phyloP scores from a whole-genome alignment of 2,888 invertebrate species.

The Stenolophus ochropezus region DNA sequence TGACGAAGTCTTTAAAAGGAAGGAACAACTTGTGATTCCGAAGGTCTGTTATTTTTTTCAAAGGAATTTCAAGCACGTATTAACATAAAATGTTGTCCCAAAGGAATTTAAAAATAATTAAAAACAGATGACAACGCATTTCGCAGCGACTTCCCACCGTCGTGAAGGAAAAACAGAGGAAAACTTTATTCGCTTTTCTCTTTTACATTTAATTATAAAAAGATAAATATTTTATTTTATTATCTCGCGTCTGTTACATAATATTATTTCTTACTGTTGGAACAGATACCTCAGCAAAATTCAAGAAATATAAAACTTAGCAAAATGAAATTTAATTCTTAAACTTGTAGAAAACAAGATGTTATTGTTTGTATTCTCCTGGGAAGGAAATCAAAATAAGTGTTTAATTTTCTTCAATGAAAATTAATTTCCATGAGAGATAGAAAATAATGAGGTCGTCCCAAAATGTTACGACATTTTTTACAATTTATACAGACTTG shows the following conservation, averaged over 20 bases:
- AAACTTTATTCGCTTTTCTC: background rate
- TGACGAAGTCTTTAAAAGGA: no score
- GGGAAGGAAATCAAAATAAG: no score
- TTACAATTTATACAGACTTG: no score
- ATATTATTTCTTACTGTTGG: background rate
- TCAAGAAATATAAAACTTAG: background rate
- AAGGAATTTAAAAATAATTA: background rate
- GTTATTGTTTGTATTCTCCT: background rate
- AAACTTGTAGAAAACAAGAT: background rate
- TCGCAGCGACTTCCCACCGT: background rate
- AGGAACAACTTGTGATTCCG: background rate
- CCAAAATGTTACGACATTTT: no score
- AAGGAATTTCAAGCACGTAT: background rate
- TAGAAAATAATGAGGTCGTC: no score
- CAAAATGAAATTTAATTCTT: background rate
- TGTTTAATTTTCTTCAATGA: no score
- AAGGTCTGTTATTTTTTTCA: background rate
- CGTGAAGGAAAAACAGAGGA: background rate
- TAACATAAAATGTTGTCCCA: background rate
- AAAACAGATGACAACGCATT: background rate
- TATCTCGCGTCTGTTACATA: background rate
- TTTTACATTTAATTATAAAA: background rate
- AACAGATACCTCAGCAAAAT: background rate
- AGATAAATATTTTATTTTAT: background rate
- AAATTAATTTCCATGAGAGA: no score